Base-by-base conservation (phyloP, 2,113 vertebrate species). In the Callocephalon fimbriatum region DNA sequence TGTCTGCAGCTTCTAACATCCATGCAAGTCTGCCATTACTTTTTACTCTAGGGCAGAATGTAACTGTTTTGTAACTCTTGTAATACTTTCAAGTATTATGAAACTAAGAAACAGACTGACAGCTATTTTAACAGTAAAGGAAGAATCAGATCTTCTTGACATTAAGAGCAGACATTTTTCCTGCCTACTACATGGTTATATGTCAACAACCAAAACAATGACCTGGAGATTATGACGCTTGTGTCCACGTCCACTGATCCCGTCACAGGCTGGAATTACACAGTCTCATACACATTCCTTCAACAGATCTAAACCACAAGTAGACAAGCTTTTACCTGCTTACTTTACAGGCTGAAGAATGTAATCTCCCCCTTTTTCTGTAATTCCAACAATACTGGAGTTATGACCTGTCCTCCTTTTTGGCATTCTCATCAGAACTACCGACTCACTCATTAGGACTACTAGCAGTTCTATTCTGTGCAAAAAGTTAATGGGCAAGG, bases 151-250 rank as follows among this genome's bases (percentile, higher is more conserved):
- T 42, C 21, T 20, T 42, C 9, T 40, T 47, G 40, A 83, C 18
- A 47, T 23, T 53, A 80, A 31, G 5, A 65, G 38, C 62, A 86
- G 38, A 72, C 4, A 2, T n/a, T 70, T 78, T 80, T 87, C 50
- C 45, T 93, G 26, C 17, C 29, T 75, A 14, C 13, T 70, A 27
- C 12, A 5, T 27, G 3, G 10, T 56, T 74, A 7, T 27, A 12
- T 8, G 31, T 18, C 1, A 23, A 71, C 20, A 68, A 45, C 9
- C 19, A 45, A 6, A 73, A n/a, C 10, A 38, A 51, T 15, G 17
- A 67, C 22, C 22, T 54, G 14, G 29, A 87, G 9, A 79, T 32
- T 12, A 81, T 0, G 0, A n/a, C 4, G 2, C 7, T 45, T 17
- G 9, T 32, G 50, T 7, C n/a, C 68, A 20, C 27, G 9, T 12